These are phyloP conservation scores for Carcharodon carcharias DNA, from an alignment of 2,797 vertebrate species.

Conservation along the genomic window DNA sequence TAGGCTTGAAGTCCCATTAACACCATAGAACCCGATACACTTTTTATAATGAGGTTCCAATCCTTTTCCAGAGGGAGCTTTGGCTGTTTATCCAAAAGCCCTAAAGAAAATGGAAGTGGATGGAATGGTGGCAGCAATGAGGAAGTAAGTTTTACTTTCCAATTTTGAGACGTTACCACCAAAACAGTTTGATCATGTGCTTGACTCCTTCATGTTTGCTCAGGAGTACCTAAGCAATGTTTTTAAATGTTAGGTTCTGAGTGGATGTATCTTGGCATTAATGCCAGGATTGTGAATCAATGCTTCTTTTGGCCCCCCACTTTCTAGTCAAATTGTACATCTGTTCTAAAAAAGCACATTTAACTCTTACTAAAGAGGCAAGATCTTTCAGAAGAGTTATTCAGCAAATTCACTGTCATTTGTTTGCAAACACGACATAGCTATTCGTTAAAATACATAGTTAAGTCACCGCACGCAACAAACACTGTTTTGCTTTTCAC, in stretches of 20 bases:
- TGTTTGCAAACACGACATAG: neutral
- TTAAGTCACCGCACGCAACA: neutral
- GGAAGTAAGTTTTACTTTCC: neutral
- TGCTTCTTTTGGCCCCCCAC: neutral
- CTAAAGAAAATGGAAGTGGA: neutral
- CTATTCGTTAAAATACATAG: neutral
- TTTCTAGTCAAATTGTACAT: neutral
- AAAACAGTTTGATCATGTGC: neutral
- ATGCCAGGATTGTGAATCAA: neutral
- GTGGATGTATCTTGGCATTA: neutral
- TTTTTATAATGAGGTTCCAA: neutral
- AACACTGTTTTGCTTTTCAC: neutral
- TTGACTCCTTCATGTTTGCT: neutral
- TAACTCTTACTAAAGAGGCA: neutral
- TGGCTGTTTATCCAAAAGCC: neutral
- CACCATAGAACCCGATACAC: neutral
- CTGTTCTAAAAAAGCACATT: neutral
- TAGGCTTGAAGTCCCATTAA: neutral
- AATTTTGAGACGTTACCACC: neutral
- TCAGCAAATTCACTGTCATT: neutral
- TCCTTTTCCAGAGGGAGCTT: neutral
- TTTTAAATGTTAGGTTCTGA: neutral
- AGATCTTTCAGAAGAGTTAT: neutral
- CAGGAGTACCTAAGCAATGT: neutral
- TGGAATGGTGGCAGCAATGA: neutral